Base-by-base conservation (phyloP, 2,113 vertebrate species). In the Micronycteris hirsuta region DNA sequence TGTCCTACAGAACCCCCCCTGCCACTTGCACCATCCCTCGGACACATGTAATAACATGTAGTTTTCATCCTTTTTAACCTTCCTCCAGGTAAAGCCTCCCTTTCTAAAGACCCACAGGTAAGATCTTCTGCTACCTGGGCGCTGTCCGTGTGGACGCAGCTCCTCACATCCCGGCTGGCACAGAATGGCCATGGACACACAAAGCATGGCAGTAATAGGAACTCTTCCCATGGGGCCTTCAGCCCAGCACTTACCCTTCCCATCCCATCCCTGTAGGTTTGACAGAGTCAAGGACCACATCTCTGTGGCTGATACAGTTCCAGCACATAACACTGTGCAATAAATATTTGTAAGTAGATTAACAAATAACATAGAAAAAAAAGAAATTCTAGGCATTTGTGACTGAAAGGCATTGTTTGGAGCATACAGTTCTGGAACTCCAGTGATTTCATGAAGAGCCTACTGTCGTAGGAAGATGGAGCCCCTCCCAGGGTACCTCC, bases 361-460 rank as follows among this genome's bases (percentile, higher is more conserved):
- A 70, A 90, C 78, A 88, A 56, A 38, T n/a, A 86, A 52, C 63
- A 77, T 1, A 89, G n/a, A 74, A 12, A 71, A 71, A 89, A 12
- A 77, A 89, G n/a, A 74, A 73, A 20, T 61, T 31, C n/a, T 52
- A 68, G 28, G n/a, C 49, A 58, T n/a, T 11, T 77, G n/a, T 22
- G 36, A 24, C 12, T 10, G 20, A 33, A 65, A 28, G 28, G 33
- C 17, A 22, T 56, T 68, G 1, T 33, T 15, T 1, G 28, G 22
- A 45, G 3, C 16, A 70, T 5, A 38, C 20, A 65, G 9, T 54
- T 80, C 78, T 83, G 43, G 31, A 65, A 96, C 17, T 54, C 49
- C 85, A 61, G 67, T 28, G 43, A 86, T 56, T 49, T 78, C 58
- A 73, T 8, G 16, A 90, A 33, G 49, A 31, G 4, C 14, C 71